Evolutionary conservation across 2,888 invertebrate genomes (phyloP), one percentile per base, ranked within the genome.

Genomic region (Allacma fusca): DNA sequence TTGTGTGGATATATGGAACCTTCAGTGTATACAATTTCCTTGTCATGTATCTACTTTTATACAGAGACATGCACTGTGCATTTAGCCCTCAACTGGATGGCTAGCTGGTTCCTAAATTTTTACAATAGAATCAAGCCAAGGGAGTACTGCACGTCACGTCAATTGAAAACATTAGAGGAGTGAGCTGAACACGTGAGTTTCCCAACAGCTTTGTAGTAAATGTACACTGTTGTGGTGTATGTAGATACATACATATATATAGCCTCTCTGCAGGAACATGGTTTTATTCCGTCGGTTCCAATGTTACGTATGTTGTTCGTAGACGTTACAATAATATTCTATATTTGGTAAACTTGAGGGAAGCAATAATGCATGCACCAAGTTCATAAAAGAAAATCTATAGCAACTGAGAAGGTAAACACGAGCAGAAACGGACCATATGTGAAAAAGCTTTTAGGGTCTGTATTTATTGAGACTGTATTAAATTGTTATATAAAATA

Each of bases 301-400:
- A 16, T 50, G 19, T 50, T n/a, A n/a, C 16, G n/a, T 50, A 13
- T 19, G 2, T 50, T 12, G 16, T 13, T 5, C 50, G 2, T n/a
- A 2, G 50, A 16, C 50, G 5, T 50, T 16, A 4, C 2, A 19
- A 50, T n/a, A 50, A 19, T 50, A 50, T 50, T 13, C 50, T 50
- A 50, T 50, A 50, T 50, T 50, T 50, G 50, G 50, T 50, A 50
- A 50, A 50, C 50, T 50, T n/a, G 19, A 50, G 50, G 7, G 13
- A 40, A 40, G 40, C 13, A 40, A 40, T 21, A 68, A 28, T 68
- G 13, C 68, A 34, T 68, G 19, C n/a, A 40, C 23, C 28, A 29
- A 24, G 43, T 68, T 68, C 43, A 68, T 68, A 68, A 68, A 68
- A 34, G 34, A 40, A 26, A 68, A 21, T 34, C 68, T n/a, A 68